Percentiles rank a stretch among this genome's conserved stretches.
Conservation (phyloP, 1,140 invertebrate species). For the Argopecten irradians region DNA sequence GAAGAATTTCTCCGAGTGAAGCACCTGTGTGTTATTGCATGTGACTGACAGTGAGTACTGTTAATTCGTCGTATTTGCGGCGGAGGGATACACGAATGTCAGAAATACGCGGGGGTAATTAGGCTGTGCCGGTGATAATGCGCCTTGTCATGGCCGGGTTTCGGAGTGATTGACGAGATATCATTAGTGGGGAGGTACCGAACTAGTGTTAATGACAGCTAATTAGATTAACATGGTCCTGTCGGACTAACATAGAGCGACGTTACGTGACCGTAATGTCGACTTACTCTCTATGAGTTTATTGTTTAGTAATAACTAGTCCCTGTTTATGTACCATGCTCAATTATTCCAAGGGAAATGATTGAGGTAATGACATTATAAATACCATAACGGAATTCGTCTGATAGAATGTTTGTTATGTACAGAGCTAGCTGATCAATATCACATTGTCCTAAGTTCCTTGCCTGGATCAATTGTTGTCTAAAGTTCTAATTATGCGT, state of each 20-base stretch:
- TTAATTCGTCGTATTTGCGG: not conserved
- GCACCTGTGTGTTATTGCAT: constrained; percentile 1
- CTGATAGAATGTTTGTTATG: not conserved
- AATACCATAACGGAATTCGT: not conserved
- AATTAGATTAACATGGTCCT: not conserved
- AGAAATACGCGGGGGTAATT: not conserved
- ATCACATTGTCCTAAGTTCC: not conserved
- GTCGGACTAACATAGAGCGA: not conserved
- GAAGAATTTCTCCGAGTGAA: not conserved
- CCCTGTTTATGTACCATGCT: not conserved
- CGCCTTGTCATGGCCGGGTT: not conserved
- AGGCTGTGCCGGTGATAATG: not conserved
- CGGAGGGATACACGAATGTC: constrained; percentile 12
- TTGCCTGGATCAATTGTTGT: not conserved
- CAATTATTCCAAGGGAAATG: not conserved
- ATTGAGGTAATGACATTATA: not conserved
- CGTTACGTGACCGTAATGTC: not conserved
- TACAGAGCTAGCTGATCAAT: not conserved
- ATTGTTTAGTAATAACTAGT: not conserved
- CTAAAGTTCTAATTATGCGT: too few species aligned
- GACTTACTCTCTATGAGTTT: not conserved
- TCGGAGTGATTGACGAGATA: not conserved
- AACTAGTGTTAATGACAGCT: not conserved
- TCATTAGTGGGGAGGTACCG: not conserved
- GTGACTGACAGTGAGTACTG: not conserved